phyloP scores from a whole-genome alignment of 2,797 vertebrate genomes.

The Bradypodion pumilum region DNA sequence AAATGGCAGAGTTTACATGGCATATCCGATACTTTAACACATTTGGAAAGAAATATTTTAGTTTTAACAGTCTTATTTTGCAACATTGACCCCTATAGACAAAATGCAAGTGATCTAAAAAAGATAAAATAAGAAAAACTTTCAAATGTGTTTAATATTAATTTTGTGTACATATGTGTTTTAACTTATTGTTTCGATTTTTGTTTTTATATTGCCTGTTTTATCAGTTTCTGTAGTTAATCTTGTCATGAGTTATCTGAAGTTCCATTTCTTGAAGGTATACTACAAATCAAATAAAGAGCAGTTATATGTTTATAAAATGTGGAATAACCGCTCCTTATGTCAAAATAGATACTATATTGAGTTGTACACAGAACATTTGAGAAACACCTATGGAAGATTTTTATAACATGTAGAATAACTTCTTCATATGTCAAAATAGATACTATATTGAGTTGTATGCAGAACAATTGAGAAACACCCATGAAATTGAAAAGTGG shows the following conservation, averaged over 20 bases:
- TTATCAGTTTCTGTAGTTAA: neutral
- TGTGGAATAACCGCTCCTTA: neutral
- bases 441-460: neutral
- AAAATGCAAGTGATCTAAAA: slow-evolving; percentile 6
- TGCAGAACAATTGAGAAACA: neutral
- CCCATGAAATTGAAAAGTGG: no score
- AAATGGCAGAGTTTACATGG: neutral
- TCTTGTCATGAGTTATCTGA: neutral
- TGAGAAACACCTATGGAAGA: neutral
- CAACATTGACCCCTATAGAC: neutral
- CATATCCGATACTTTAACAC: neutral
- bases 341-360: neutral
- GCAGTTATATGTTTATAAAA: neutral
- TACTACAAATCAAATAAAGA: no score
- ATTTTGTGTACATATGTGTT: neutral
- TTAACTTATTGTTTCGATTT: neutral
- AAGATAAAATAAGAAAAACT: neutral
- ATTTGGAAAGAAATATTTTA: slow-evolving; percentile 16
- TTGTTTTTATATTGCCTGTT: neutral
- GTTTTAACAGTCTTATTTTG: neutral
- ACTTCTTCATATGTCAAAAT: neutral
- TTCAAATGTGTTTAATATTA: neutral
- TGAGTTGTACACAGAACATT: neutral
- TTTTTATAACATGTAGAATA: neutral
- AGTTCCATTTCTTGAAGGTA: neutral